These are phyloP conservation scores for Emmelina monodactyla DNA, from an alignment of 2,888 invertebrate genomes.

Conservation along the genomic window DNA sequence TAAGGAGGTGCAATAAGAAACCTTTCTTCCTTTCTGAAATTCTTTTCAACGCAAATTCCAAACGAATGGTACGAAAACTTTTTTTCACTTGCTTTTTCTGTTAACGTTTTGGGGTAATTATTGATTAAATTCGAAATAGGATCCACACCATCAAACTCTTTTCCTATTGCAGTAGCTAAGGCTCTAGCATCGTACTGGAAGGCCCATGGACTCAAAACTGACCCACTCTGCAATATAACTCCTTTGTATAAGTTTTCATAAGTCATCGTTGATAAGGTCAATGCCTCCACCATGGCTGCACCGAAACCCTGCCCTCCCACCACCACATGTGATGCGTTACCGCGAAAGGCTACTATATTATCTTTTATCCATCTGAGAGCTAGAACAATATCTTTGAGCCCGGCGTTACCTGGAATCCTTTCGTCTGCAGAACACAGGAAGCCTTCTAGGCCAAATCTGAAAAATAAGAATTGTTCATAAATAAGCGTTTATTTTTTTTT, in stretches of 20 bases:
- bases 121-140: conserved; percentile 14
- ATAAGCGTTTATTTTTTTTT: too few species aligned
- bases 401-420: conserved; percentile 45
- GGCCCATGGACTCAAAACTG: conserved; percentile 41
- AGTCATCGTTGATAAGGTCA: conserved; percentile 32
- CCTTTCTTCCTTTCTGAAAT: conserved; percentile 34
- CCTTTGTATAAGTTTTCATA: conserved; percentile 40
- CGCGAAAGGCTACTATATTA: conserved; percentile 48
- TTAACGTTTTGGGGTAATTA: conserved; percentile 23
- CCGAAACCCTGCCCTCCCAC: conserved; percentile 46
- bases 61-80: conserved; percentile 40
- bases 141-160: conserved; percentile 19
- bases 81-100: conserved; percentile 25
- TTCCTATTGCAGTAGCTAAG: conserved; percentile 26
- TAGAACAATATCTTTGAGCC: conserved; percentile 39
- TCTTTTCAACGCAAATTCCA: conserved; percentile 40
- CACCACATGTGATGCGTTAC: conserved; percentile 39
- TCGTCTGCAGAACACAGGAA: conserved; percentile 41
- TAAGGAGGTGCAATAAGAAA: conserved; percentile 35
- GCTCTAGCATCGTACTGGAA: conserved; percentile 44
- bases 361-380: conserved; percentile 50
- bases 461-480: conserved; percentile 14
- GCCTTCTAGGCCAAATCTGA: conserved; percentile 39
- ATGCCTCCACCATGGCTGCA: conserved; percentile 44
- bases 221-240: conserved; percentile 48